These are phyloP conservation scores for Epinephelus fuscoguttatus DNA, from an alignment of 2,113 vertebrate genomes.

Conservation along the genomic window DNA sequence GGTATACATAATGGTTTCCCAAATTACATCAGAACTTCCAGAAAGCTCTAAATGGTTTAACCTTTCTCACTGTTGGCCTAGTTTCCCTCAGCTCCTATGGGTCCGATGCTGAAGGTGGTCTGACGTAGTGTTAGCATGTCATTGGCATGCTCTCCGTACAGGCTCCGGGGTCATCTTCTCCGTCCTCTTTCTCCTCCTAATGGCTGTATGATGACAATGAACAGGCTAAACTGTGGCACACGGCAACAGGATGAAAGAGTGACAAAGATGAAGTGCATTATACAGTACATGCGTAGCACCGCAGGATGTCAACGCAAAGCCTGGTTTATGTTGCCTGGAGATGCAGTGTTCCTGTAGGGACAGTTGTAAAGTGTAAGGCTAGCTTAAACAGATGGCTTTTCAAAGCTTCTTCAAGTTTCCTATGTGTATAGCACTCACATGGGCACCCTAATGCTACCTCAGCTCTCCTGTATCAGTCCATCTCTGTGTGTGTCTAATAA, in stretches of 20 bases:
- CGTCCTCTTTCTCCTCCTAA: neutral
- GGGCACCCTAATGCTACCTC: slow-evolving; percentile 33
- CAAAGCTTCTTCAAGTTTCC: slow-evolving; percentile 41
- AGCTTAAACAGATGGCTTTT: slow-evolving; percentile 61
- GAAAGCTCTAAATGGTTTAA: neutral
- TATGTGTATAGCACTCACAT: slow-evolving; percentile 31
- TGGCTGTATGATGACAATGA: slow-evolving; percentile 26
- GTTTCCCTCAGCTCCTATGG: slow-evolving; percentile 42
- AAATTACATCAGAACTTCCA: slow-evolving; percentile 15
- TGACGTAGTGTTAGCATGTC: slow-evolving; percentile 51
- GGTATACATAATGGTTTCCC: neutral
- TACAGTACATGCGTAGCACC: slow-evolving; percentile 1
- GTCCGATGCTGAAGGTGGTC: slow-evolving; percentile 25
- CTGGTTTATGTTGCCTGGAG: slow-evolving; percentile 54
- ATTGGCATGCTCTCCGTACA: slow-evolving; percentile 27
- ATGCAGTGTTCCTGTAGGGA: slow-evolving; percentile 34
- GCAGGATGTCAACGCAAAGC: slow-evolving; percentile 41
- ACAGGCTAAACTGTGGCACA: slow-evolving; percentile 37
- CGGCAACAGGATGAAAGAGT: slow-evolving; percentile 21
- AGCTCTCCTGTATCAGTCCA: slow-evolving; percentile 26
- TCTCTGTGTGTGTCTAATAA: slow-evolving; percentile 24
- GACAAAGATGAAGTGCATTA: slow-evolving; percentile 29
- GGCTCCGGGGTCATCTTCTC: slow-evolving; percentile 2
- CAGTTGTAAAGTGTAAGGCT: slow-evolving; percentile 46
- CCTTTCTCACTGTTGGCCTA: slow-evolving; percentile 45